phyloP scores from a whole-genome alignment of 2,888 invertebrate genomes.

The Sympetrum striolatum region DNA sequence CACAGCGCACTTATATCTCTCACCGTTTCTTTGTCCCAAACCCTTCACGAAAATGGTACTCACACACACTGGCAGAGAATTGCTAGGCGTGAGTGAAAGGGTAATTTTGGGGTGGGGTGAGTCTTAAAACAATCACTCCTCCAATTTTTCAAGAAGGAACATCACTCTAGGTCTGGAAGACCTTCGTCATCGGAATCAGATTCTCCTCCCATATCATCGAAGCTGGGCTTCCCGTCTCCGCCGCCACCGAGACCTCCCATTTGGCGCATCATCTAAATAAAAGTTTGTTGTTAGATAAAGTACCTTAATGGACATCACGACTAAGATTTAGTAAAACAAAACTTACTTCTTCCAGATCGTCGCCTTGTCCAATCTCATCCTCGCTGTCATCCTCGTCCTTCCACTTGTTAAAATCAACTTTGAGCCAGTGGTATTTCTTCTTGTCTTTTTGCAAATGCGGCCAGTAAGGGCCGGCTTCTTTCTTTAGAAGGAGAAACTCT shows the following conservation, averaged over 20 bases:
- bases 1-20: slow-evolving; percentile 24
- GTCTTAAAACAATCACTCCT: slow-evolving; percentile 35
- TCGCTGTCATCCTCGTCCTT: slow-evolving; percentile 95
- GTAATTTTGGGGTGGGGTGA: slow-evolving; percentile 15
- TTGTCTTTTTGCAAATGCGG: slow-evolving; percentile 84
- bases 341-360: slow-evolving; percentile 68
- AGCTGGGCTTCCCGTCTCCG: slow-evolving; percentile 70
- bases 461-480: slow-evolving; percentile 82
- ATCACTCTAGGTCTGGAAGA: slow-evolving; percentile 76
- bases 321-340: background rate
- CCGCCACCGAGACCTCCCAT: slow-evolving; percentile 71
- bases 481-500: slow-evolving; percentile 64
- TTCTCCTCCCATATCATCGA: slow-evolving; percentile 75
- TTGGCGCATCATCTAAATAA: slow-evolving; percentile 69
- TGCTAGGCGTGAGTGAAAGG: background rate
- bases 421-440: slow-evolving; percentile 93
- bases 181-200: slow-evolving; percentile 83
- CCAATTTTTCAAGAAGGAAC: background rate
- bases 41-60: slow-evolving; percentile 15
- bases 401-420: slow-evolving; percentile 98
- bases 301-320: background rate
- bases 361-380: slow-evolving; percentile 68
- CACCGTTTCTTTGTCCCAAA: slow-evolving; percentile 2
- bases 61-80: background rate
- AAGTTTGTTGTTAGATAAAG: background rate